Evolutionary conservation across 2,113 vertebrate species (phyloP).

Genomic region (Dasyprocta punctata): DNA sequence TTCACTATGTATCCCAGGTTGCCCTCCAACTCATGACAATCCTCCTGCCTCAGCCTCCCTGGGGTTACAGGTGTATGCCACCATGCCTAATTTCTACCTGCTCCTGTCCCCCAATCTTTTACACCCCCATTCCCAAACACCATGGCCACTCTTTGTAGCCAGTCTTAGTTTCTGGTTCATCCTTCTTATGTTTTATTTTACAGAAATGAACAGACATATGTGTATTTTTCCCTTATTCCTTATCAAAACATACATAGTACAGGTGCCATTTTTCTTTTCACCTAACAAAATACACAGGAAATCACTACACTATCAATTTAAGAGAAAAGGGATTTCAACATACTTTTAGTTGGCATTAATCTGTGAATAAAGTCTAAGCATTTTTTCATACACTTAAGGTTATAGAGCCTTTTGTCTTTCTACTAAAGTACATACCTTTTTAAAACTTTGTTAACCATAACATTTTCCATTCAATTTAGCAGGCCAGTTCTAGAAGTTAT

Average conservation of each 20-base stretch:
- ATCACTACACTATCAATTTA: neutral
- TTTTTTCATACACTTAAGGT: neutral
- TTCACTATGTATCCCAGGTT: neutral
- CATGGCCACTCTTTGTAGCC: neutral
- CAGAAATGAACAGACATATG: neutral
- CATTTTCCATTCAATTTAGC: neutral
- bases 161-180: neutral
- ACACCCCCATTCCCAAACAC: neutral
- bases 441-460: neutral
- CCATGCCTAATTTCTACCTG: neutral
- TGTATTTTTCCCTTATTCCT: neutral
- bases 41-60: neutral
- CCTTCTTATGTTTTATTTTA: neutral
- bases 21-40: neutral
- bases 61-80: too few relatives aligned
- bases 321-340: neutral
- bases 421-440: neutral
- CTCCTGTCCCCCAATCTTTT: neutral
- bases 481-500: neutral
- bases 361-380: neutral
- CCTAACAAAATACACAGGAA: neutral
- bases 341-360: neutral
- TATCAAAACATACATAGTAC: neutral
- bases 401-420: neutral
- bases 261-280: neutral